Conservation (phyloP, 1,140 invertebrate genomes). For the Dreissena rostriformis region DNA sequence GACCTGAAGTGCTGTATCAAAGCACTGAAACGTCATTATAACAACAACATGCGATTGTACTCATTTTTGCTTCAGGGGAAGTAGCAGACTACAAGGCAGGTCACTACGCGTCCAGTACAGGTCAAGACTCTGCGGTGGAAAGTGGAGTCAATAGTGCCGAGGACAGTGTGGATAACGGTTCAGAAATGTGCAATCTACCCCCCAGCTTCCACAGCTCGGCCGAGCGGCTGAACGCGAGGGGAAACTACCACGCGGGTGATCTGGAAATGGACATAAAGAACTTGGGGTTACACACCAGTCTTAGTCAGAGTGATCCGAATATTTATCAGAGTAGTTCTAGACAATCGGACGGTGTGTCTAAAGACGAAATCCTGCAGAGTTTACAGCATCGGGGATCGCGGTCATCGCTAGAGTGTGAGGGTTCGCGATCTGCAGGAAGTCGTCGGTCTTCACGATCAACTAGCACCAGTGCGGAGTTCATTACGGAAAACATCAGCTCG, state of each 20-base stretch:
- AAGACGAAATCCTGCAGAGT: conserved; percentile 53
- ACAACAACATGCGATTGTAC: neutral
- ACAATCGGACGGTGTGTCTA: conserved; percentile 62
- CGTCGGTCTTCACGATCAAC: conserved; percentile 52
- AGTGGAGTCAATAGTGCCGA: conserved; percentile 54
- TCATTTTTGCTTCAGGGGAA: conserved; percentile 20
- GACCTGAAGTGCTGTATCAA: no score
- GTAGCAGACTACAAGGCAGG: conserved; percentile 45
- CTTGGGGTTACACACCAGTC: conserved; percentile 57
- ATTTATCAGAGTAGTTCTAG: conserved; percentile 69
- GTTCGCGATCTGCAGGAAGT: conserved; percentile 43
- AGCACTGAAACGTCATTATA: no score
- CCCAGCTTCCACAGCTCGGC: conserved; percentile 60
- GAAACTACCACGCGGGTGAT: conserved; percentile 58
- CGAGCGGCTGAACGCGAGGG: conserved; percentile 67
- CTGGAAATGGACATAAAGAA: conserved; percentile 65
- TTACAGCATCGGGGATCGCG: conserved; percentile 44
- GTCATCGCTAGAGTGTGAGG: conserved; percentile 52
- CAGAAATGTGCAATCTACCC: conserved; percentile 45
- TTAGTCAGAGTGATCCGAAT: conserved; percentile 73
- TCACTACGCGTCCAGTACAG: conserved; percentile 25
- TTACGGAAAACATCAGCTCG: conserved; percentile 63
- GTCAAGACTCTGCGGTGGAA: conserved; percentile 53
- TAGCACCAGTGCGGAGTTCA: conserved; percentile 75
- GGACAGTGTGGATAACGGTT: conserved; percentile 53